A percentile compares a stretch with the other conserved stretches of the same genome.
Evolutionary conservation across 2,113 vertebrate genomes (phyloP).

Genomic region (Polyodon spathula): DNA sequence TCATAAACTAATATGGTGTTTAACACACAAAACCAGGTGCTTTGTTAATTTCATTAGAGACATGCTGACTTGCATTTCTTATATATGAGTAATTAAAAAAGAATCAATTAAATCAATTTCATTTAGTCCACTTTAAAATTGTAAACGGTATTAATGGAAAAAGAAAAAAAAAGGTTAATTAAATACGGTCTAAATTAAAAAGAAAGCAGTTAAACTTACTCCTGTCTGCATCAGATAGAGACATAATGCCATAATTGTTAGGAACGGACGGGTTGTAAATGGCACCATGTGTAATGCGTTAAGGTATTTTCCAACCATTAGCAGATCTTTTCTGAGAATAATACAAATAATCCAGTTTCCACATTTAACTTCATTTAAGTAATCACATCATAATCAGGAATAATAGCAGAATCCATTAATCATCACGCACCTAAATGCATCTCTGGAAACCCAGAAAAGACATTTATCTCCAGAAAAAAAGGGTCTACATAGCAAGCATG

Average conservation of each 20-base stretch:
- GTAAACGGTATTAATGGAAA: too few relatives aligned
- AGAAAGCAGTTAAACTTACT: too few relatives aligned
- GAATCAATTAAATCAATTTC: too few relatives aligned
- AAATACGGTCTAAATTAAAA: too few relatives aligned
- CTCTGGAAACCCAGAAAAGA: conserved; percentile 6
- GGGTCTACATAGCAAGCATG: too few relatives aligned
- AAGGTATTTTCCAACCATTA: conserved; percentile 38
- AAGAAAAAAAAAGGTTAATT: too few relatives aligned
- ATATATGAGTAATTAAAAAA: too few relatives aligned
- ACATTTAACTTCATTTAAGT: conserved; percentile 25
- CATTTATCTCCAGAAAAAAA: neutral
- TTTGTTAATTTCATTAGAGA: neutral
- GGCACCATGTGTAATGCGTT: conserved; percentile 16
- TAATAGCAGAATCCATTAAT: conserved; percentile 26
- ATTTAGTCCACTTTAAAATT: too few relatives aligned
- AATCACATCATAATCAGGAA: conserved; percentile 18
- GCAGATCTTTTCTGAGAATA: conserved; percentile 14
- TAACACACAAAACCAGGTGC: neutral
- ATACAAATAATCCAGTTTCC: conserved; percentile 15
- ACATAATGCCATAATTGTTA: too few relatives aligned
- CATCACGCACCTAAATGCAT: conserved; percentile 24
- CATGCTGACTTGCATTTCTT: too few relatives aligned
- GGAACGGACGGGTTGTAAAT: conserved; percentile 12
- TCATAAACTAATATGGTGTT: too few relatives aligned
- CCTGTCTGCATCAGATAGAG: too few relatives aligned